Evolutionary conservation across 1,140 invertebrate genomes (phyloP), one percentile per base, ranked within the genome.

Genomic region (Aleiodes sp.): DNA sequence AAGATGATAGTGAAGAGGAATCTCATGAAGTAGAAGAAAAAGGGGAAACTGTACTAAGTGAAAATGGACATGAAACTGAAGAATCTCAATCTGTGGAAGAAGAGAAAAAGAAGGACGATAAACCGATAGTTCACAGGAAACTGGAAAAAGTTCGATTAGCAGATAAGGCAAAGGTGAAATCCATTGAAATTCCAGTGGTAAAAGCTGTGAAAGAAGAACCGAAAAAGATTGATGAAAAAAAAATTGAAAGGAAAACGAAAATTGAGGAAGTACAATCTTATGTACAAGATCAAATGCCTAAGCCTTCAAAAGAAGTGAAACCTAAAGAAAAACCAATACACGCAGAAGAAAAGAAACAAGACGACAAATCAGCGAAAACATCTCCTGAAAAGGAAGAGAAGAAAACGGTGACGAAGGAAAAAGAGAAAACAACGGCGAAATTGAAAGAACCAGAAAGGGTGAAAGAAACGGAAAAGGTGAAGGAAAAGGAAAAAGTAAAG

Each of bases 141-240:
- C 70, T 83, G 1, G 79, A 84, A 63, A 83, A 83, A 73, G 80
- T 80, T n/a, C 80, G 77, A 73, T 78, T 66, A 73, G 85, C 75
- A 12, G 79, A 82, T 76, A 87, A 87, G 60, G 82, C 77, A 57
- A 87, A 78, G 74, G 65, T 71, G 29, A 68, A 46, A 65, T 19
- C 60, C 24, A 9, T 59, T n/a, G 65, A 62, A 43, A 9, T 24
- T 2, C 21, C 57, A 33, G 19, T 46, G 26, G 24, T 52, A 24
- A 16, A n/a, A 2, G 61, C 28, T 16, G 8, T 33, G 1, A 63
- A 73, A 68, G 28, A 29, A 59, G 56, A 59, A 59, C 14, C 14
- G 26, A 29, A 9, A 26, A 28, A 33, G 10, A 16, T 3, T 31
- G 12, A 29, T 6, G 56, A 59, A 14, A 21, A 19, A 37, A 59